Percentiles rank a stretch among this genome's conserved stretches.
phyloP scores from a whole-genome alignment of 2,113 vertebrate genomes.

The Erythrolamprus reginae region DNA sequence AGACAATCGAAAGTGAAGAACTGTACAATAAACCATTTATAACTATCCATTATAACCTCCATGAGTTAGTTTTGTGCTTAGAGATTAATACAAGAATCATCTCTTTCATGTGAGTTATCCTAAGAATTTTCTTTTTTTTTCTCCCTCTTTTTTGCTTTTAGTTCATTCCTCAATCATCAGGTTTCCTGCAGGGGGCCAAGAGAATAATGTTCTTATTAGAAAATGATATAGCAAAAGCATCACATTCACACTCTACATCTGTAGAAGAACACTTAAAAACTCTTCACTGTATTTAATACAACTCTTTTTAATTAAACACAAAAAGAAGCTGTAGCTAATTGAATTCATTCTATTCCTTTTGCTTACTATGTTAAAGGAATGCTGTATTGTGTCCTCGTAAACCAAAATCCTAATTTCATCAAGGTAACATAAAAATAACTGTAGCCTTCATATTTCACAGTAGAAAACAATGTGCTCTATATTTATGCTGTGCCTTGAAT shows the following conservation, averaged over 20 bases:
- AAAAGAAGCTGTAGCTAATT: not conserved
- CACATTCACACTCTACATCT: not conserved
- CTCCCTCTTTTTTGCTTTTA: not conserved
- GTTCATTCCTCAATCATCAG: not conserved
- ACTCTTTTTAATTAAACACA: not conserved
- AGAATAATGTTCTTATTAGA: not conserved
- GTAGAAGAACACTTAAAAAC: not conserved
- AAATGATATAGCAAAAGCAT: not conserved
- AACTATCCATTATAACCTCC: not conserved
- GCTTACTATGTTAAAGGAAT: constrained; percentile 61
- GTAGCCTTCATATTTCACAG: constrained; percentile 56
- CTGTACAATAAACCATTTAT: not conserved
- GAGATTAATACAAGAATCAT: not conserved
- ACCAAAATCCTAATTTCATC: constrained; percentile 58
- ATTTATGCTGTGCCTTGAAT: constrained; percentile 75
- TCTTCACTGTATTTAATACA: not conserved
- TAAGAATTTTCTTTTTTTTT: not conserved
- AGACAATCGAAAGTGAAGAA: not conserved
- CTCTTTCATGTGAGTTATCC: not conserved
- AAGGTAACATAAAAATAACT: constrained; percentile 53
- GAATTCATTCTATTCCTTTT: constrained; percentile 19
- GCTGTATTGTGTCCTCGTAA: constrained; percentile 30
- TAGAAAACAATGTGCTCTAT: constrained; percentile 58
- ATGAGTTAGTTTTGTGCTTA: not conserved
- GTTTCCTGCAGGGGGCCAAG: not conserved